Percentiles rank a stretch among this genome's conserved stretches.
These are phyloP conservation scores for Oreochromis aureus DNA, from an alignment of 2,113 vertebrate genomes.

Conservation along the genomic window DNA sequence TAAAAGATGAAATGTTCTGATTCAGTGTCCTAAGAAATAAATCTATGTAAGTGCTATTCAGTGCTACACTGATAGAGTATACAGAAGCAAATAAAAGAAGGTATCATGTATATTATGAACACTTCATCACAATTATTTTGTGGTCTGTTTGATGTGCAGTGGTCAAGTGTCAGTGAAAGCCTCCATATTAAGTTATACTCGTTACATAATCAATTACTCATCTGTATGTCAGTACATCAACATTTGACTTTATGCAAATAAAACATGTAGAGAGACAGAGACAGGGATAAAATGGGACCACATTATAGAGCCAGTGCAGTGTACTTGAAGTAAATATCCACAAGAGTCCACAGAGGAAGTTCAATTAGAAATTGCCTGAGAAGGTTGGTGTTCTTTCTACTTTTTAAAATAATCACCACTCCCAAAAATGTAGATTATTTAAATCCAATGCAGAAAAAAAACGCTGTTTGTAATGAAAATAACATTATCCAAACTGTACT, in stretches of 20 bases:
- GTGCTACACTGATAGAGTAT: not conserved
- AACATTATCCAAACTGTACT: not conserved
- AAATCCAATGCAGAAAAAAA: not conserved
- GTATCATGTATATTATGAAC: fast-evolving
- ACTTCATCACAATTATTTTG: not conserved
- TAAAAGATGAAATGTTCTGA: not conserved
- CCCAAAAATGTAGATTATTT: not conserved
- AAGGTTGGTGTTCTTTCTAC: not conserved
- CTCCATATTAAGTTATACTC: not conserved
- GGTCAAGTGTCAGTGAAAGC: not conserved
- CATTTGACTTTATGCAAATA: not conserved
- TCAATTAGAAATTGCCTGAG: not conserved
- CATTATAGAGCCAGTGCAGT: not conserved
- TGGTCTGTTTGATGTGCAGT: not conserved
- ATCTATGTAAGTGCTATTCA: not conserved
- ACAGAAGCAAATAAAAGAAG: not conserved
- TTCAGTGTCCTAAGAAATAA: not conserved
- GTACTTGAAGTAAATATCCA: not conserved
- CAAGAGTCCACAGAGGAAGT: not conserved
- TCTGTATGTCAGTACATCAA: not conserved
- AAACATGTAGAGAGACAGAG: not conserved
- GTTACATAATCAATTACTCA: not conserved
- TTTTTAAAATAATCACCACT: not conserved
- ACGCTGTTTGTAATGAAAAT: not conserved
- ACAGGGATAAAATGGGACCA: not conserved